These are phyloP conservation scores for Nerophis ophidion DNA, from an alignment of 2,113 vertebrate species.

Conservation along the genomic window DNA sequence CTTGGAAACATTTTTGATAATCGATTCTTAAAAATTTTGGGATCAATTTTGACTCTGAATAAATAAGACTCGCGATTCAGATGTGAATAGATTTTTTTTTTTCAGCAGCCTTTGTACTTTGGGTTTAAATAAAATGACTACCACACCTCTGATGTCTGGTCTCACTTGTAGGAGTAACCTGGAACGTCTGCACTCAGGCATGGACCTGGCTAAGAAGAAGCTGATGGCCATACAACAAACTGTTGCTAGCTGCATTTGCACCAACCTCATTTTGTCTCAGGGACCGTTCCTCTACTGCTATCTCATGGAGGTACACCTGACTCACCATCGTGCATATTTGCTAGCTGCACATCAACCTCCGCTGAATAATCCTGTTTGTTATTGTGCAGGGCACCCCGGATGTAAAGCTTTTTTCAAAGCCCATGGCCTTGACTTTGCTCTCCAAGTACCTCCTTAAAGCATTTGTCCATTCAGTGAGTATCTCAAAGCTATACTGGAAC, in stretches of 20 bases:
- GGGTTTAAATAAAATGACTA: background rate
- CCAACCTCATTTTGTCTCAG: conserved; percentile 92
- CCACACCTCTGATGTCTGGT: background rate
- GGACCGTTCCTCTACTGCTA: conserved; percentile 97
- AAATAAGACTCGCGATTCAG: too few relatives aligned
- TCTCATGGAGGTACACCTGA: conserved; percentile 84
- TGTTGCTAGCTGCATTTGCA: conserved; percentile 93
- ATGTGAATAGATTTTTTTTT: too few relatives aligned
- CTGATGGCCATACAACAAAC: conserved; percentile 89
- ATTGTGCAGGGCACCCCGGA: conserved; percentile 86
- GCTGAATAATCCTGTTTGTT: conserved; percentile 7
- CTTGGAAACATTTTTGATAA: too few relatives aligned
- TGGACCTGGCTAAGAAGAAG: conserved; percentile 90
- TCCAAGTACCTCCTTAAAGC: conserved; percentile 90
- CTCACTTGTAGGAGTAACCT: conserved; percentile 79
- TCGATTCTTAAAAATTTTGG: too few relatives aligned
- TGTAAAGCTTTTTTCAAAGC: conserved; percentile 87
- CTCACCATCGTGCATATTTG: background rate
- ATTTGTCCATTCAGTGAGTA: conserved; percentile 88
- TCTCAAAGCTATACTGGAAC: background rate
- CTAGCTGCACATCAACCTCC: background rate
- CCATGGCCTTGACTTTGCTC: conserved; percentile 83
- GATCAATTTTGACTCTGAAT: too few relatives aligned
- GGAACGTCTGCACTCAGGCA: conserved; percentile 81
- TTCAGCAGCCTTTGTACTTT: too few relatives aligned